phyloP scores from a whole-genome alignment of 92 coral and sea anemone species.

The Porites divaricata region DNA sequence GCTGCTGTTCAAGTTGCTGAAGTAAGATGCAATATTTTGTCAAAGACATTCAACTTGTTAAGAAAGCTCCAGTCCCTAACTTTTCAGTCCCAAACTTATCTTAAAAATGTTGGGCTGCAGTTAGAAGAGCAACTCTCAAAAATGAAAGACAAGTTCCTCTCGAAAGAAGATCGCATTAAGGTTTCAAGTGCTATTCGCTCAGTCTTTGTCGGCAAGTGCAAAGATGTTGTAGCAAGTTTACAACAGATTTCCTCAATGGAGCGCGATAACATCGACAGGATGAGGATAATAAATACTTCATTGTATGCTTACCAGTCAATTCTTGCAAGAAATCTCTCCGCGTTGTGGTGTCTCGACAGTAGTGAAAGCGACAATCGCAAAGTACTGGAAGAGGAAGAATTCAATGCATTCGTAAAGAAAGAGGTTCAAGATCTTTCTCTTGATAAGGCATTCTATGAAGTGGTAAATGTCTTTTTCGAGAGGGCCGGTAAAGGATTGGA shows the following conservation, averaged over 20 bases:
- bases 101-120: conserved; percentile 15
- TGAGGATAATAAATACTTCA: conserved; percentile 20
- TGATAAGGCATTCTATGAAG: conserved; percentile 41
- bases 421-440: conserved; percentile 17
- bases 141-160: conserved; percentile 45
- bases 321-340: conserved; percentile 68
- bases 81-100: conserved; percentile 33
- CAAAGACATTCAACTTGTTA: conserved; percentile 44
- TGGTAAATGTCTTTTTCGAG: conserved; percentile 37
- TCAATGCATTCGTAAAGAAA: conserved; percentile 44
- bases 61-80: conserved; percentile 59
- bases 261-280: no score
- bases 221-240: no score
- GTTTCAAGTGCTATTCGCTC: no score
- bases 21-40: conserved; percentile 58
- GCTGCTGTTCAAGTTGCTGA: conserved; percentile 56
- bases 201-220: no score
- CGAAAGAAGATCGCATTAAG: conserved; percentile 5
- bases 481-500: conserved; percentile 34
- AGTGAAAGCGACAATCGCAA: conserved; percentile 2
- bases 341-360: conserved; percentile 45
- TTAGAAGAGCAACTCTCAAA: conserved; percentile 20
- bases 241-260: no score
- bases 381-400: conserved; percentile 39
- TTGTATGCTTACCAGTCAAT: conserved; percentile 64